A percentile compares a stretch with the other conserved stretches of the same genome.
Conservation (phyloP, 1,140 invertebrate genomes). For the Phortica variegata region DNA sequence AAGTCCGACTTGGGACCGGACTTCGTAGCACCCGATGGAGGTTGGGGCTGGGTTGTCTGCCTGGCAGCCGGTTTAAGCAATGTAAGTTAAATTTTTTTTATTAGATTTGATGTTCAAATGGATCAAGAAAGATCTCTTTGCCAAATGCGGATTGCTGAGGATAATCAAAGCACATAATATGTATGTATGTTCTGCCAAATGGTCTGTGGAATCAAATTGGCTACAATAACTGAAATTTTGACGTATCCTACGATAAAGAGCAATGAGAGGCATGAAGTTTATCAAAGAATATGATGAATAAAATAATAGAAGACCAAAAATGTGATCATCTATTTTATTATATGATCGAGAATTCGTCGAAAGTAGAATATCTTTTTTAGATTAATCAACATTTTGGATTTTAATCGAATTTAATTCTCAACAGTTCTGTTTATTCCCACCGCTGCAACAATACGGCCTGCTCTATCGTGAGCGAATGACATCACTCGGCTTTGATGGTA, state of each 20-base stretch:
- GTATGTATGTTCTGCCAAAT: too few species aligned
- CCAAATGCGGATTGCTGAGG: too few species aligned
- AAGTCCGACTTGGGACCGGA: slow-evolving; percentile 49
- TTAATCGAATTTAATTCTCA: slow-evolving; percentile 24
- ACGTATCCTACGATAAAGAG: too few species aligned
- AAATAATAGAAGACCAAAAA: too few species aligned
- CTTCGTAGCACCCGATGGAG: slow-evolving; percentile 53
- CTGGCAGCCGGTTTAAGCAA: slow-evolving; percentile 47
- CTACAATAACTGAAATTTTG: too few species aligned
- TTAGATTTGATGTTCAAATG: background rate
- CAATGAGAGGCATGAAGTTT: too few species aligned
- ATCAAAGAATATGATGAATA: too few species aligned
- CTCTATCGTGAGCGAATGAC: slow-evolving; percentile 64
- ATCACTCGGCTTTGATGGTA: slow-evolving; percentile 61
- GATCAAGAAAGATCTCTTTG: background rate
- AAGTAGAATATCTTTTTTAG: background rate
- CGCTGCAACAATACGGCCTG: slow-evolving; percentile 68
- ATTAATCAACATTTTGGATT: background rate
- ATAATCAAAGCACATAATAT: too few species aligned
- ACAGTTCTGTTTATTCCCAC: slow-evolving; percentile 64
- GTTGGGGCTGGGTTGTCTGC: slow-evolving; percentile 54
- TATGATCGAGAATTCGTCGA: too few species aligned
- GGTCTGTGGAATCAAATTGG: too few species aligned
- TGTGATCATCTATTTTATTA: too few species aligned
- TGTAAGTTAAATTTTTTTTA: slow-evolving; percentile 22